Base-by-base conservation (phyloP, 1,140 invertebrate genomes). In the Leptoteleia sp. region DNA sequence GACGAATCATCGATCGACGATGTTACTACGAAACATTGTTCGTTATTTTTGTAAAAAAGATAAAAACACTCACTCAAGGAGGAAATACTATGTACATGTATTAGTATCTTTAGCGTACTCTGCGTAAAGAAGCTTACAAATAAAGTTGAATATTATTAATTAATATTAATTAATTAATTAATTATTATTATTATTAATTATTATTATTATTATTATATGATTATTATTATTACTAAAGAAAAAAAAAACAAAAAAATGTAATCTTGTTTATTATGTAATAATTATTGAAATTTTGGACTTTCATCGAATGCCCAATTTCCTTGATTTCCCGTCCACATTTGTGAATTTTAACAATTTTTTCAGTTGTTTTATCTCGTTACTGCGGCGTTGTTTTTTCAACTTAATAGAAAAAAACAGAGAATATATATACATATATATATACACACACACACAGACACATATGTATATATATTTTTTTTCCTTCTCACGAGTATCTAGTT, bases 31-130 rank as follows among this genome's bases (percentile, higher is more conserved):
- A 81, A 82, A 85, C 82, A 87, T 87, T 88, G 85, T 86, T 87
- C 76, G 85, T 87, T 88, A 88, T 87, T 88, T 87, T 88, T 88
- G 83, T 86, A 87, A 87, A 87, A 78, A 86, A 82, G 55, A 81
- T 77, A 33, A 76, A 73, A 57, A 68, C 29, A 62, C 29, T 33
- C 25, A 65, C 61, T 62, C 27, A 43, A 31, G 16, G 22, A 73
- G 42, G 43, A 6, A 59, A 65, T 65, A 84, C 76, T 81, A 83
- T 87, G 81, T 85, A 87, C 71, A 86, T 86, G 85, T 86, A 85
- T 81, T 86, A 87, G 83, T 61, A 61, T 67, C 75, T 83, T 54
- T 85, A 84, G 83, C 81, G 81, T 83, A 81, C 80, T 86, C 81
- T 87, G 82, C 82, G 80, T 82, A 82, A 82, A 81, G 76, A 87